Conservation (phyloP, 2,888 invertebrate species). For the Cordilura impudica region DNA sequence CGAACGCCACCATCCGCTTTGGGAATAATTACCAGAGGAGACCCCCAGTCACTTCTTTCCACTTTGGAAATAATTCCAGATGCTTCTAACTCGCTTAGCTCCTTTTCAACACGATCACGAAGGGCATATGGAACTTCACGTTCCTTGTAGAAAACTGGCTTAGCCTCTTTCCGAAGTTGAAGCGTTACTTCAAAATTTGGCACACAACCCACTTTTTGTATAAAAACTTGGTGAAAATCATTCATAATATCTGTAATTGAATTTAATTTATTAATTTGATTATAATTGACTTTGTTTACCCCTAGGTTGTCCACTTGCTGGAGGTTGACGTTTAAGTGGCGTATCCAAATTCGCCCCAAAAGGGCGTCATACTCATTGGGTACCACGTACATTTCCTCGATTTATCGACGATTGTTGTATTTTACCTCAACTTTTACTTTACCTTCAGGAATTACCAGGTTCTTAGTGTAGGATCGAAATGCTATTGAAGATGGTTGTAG, state of each 20-base stretch:
- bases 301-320: background rate
- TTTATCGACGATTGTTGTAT: constrained; percentile 19
- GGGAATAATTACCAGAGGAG: no score
- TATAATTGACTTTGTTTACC: no score
- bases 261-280: no score
- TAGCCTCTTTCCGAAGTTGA: constrained; percentile 2
- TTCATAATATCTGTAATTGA: background rate
- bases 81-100: no score
- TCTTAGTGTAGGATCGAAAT: background rate
- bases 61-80: no score
- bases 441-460: background rate
- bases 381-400: constrained; percentile 35
- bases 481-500: background rate
- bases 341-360: constrained; percentile 38
- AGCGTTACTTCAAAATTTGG: constrained; percentile 29
- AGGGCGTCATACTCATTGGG: constrained; percentile 31
- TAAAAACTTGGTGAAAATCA: constrained; percentile 16
- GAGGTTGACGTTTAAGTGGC: constrained; percentile 31
- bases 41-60: constrained; percentile 37
- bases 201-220: constrained; percentile 31
- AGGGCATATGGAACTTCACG: constrained; percentile 47
- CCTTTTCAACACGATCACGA: no score
- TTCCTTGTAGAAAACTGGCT: constrained; percentile 36
- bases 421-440: constrained; percentile 12
- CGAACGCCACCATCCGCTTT: no score